Conservation (phyloP, 2,888 invertebrate genomes). For the Pelosia muscerda region DNA sequence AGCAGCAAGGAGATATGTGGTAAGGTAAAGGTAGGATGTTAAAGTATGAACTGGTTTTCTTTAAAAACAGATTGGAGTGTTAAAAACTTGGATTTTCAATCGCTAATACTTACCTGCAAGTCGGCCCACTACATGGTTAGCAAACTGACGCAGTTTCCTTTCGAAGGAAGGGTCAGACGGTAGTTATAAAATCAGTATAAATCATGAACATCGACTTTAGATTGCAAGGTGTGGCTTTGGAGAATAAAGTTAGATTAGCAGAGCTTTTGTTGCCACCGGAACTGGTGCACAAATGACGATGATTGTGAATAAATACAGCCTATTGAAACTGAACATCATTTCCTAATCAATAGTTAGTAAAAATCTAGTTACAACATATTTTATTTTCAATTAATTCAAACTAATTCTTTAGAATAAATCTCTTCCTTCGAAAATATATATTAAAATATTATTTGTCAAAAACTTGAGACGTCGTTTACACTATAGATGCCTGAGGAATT, state of each 20-base stretch:
- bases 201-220: too few species aligned
- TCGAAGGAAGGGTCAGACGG: background rate
- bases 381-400: background rate
- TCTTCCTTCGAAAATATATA: background rate
- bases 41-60: background rate
- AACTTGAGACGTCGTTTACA: constrained; percentile 34
- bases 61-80: background rate
- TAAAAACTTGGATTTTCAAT: background rate
- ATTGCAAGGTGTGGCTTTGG: too few species aligned
- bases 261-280: too few species aligned
- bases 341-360: background rate
- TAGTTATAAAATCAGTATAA: background rate
- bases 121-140: background rate
- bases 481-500: constrained; percentile 41
- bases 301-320: background rate
- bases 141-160: background rate
- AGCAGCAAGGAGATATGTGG: background rate
- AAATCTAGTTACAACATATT: background rate
- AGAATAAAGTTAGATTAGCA: too few species aligned
- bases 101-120: background rate
- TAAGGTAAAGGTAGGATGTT: background rate
- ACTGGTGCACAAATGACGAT: background rate
- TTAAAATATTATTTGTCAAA: constrained; percentile 8
- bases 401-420: background rate
- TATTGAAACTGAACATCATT: background rate